These are phyloP conservation scores for Polyodon spathula DNA, from an alignment of 2,113 vertebrate genomes.

Conservation along the genomic window DNA sequence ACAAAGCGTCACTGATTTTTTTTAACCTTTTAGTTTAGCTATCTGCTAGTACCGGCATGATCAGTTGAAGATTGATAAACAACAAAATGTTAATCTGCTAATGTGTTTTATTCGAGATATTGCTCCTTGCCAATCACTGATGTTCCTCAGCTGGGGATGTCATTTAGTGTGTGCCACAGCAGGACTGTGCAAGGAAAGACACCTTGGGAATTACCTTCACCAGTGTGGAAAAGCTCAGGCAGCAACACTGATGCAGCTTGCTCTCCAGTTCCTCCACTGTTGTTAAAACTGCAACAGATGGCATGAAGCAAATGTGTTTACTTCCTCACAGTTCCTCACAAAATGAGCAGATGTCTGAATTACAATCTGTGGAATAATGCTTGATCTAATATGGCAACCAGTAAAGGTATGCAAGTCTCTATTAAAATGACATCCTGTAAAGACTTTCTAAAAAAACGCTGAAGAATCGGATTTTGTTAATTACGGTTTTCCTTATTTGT, in stretches of 20 bases:
- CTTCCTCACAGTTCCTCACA: conserved; percentile 52
- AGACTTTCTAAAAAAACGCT: too few relatives aligned
- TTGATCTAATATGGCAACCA: conserved; percentile 28
- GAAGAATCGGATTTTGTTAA: too few relatives aligned
- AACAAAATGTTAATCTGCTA: too few relatives aligned
- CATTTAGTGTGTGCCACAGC: background rate
- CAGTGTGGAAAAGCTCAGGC: conserved; percentile 4
- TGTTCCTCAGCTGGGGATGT: background rate
- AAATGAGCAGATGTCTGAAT: conserved; percentile 60
- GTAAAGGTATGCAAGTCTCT: too few relatives aligned
- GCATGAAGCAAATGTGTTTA: conserved; percentile 38
- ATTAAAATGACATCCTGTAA: too few relatives aligned
- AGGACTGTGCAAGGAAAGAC: background rate
- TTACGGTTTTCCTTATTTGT: too few relatives aligned
- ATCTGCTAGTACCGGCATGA: too few relatives aligned
- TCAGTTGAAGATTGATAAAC: too few relatives aligned
- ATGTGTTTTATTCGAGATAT: too few relatives aligned
- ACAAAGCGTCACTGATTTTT: too few relatives aligned
- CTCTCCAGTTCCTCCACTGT: conserved; percentile 45
- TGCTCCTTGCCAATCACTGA: background rate
- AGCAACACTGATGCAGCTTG: conserved; percentile 21
- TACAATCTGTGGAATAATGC: conserved; percentile 47
- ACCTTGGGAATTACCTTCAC: background rate
- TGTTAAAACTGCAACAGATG: conserved; percentile 53
- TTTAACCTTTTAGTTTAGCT: too few relatives aligned